A percentile compares a stretch with the other conserved stretches of the same genome.
Conservation (phyloP, 2,888 invertebrate genomes). For the Buathra laborator region DNA sequence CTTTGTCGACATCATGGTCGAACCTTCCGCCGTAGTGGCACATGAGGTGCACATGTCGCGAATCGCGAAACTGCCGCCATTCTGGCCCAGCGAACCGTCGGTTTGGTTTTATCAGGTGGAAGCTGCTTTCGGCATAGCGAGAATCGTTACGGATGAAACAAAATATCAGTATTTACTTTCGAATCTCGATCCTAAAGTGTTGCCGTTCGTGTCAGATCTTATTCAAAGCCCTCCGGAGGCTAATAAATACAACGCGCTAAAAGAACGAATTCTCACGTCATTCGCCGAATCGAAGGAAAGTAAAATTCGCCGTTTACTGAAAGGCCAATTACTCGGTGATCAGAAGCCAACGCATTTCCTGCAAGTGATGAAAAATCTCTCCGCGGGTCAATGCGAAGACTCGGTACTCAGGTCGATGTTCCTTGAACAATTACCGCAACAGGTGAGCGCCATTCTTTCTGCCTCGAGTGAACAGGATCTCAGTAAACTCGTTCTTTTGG, state of each 20-base stretch:
- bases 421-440: conserved; percentile 41
- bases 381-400: conserved; percentile 33
- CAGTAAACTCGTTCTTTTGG: conserved; percentile 11
- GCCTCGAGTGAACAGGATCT: conserved; percentile 20
- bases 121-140: too few relatives aligned
- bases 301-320: conserved; percentile 43
- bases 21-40: too few relatives aligned
- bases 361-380: conserved; percentile 37
- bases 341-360: conserved; percentile 56
- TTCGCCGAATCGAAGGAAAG: conserved; percentile 43
- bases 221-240: too few relatives aligned
- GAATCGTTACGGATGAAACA: too few relatives aligned
- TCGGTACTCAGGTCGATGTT: conserved; percentile 42
- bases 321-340: conserved; percentile 44
- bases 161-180: too few relatives aligned
- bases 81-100: too few relatives aligned
- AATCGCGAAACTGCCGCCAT: too few relatives aligned
- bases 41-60: too few relatives aligned
- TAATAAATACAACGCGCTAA: conserved; percentile 28
- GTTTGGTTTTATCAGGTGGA: too few relatives aligned
- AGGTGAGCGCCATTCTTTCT: conserved; percentile 33
- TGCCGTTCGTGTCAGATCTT: too few relatives aligned
- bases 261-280: conserved; percentile 20
- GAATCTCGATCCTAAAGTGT: too few relatives aligned
- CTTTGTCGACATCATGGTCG: too few relatives aligned